Percentiles rank a stretch among this genome's conserved stretches.
Conservation (phyloP, 53 echinoderm and acorn worm species). For the Henricia sp. region DNA sequence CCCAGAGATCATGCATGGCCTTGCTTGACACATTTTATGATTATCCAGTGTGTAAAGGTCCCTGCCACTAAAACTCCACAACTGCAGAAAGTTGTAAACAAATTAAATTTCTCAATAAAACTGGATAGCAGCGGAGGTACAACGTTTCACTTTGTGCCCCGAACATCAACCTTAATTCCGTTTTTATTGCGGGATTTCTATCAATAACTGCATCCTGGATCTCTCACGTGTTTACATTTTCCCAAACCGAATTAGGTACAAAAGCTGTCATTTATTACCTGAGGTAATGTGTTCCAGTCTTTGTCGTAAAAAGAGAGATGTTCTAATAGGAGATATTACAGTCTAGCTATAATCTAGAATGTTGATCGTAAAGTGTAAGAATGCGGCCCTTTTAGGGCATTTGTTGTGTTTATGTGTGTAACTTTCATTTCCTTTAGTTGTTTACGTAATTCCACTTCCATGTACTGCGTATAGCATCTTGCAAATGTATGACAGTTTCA, state of each 20-base stretch:
- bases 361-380: conserved; percentile 28
- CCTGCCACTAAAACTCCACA: conserved; percentile 16
- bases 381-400: conserved; percentile 4
- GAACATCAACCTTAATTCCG: background rate
- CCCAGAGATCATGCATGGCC: background rate
- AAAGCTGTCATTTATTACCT: conserved; percentile 51
- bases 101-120: conserved; percentile 21
- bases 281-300: conserved; percentile 25
- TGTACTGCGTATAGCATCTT: no score
- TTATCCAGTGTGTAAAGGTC: background rate
- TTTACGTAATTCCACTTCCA: background rate
- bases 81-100: conserved; percentile 36
- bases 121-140: background rate
- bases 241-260: conserved; percentile 18
- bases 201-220: background rate
- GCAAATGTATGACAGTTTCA: background rate
- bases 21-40: conserved; percentile 19
- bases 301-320: conserved; percentile 10
- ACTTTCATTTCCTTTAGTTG: background rate
- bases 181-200: conserved; percentile 13
- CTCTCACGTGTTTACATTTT: conserved; percentile 22
- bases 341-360: conserved; percentile 2
- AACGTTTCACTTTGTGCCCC: background rate
- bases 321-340: background rate
- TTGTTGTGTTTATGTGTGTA: background rate